Evolutionary conservation across 1,140 invertebrate species (phyloP), one percentile per base, ranked within the genome.

Genomic region (Pteromalus puparum): DNA sequence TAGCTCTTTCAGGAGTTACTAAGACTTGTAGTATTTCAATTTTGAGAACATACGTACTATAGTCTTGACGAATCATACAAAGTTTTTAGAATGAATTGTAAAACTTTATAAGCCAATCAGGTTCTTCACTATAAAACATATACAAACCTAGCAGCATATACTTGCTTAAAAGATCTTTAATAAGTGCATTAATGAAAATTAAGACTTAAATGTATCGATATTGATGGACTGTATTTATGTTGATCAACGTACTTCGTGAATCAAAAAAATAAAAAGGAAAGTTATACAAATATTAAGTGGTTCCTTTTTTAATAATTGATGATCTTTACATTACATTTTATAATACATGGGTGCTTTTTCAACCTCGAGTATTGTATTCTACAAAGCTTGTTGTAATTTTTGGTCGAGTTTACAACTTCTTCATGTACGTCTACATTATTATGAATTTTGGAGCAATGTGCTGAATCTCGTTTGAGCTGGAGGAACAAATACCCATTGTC

Each of bases 211-310:
- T 81, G 65, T 77, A 77, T 81, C 30, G 74, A 53, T 18, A 75
- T 65, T 34, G 26, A 81, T 81, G 81, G 73, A 77, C 73, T 81
- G 79, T 81, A 77, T 85, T 84, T 81, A 75, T 81, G 83, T 85
- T 80, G n/a, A 78, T 73, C 30, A 68, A 84, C 28, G 67, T 79
- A 84, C 38, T 79, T 65, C 42, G n/a, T 61, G n/a, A 79, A 75
- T 67, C 46, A 4, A 84, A 5, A 21, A 80, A 75, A 53, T 46
- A 42, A 53, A 78, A 76, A 53, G 18, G 18, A 68, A 81, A 74
- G 4, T 30, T 72, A 21, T 48, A 68, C 34, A 68, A 75, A 46
- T 79, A 84, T 77, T 53, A 18, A 34, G n/a, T 80, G 67, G 30
- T 84, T 80, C 67, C 61, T 85, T 85, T 38, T 73, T 67, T 21